Percentiles rank a stretch among this genome's conserved stretches.
Evolutionary conservation across 2,797 vertebrate species (phyloP).

Genomic region (Sebastes trivittatus): DNA sequence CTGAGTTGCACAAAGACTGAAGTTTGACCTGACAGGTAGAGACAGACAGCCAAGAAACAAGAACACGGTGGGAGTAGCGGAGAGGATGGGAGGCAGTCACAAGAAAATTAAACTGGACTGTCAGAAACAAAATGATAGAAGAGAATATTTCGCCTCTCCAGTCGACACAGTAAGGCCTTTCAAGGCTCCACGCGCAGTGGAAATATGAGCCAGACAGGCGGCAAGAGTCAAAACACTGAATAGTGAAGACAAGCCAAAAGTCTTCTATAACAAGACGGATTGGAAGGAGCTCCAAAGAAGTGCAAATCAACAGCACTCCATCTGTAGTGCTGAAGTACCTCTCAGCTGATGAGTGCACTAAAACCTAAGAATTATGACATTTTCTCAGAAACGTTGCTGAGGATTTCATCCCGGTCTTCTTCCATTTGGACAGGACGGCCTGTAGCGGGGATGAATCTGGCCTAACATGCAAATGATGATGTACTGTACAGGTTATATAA

Average conservation of each 20-base stretch:
- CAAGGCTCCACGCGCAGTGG: not conserved
- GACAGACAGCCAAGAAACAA: not conserved
- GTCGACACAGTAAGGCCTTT: not conserved
- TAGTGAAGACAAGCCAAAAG: conserved; percentile 24
- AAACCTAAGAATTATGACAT: conserved; percentile 40
- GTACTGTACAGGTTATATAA: conserved; percentile 6
- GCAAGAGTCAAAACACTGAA: conserved; percentile 20
- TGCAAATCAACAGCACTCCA: conserved; percentile 42
- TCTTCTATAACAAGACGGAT: conserved; percentile 28
- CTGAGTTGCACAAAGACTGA: not conserved
- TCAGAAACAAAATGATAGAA: conserved; percentile 4
- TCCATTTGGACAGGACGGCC: not conserved
- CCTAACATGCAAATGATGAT: not conserved
- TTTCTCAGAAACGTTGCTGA: conserved; percentile 4
- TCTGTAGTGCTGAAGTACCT: conserved; percentile 24
- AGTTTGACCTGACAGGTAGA: not conserved
- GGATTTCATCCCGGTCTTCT: conserved; percentile 4
- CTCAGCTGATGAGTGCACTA: conserved; percentile 42
- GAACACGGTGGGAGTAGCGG: not conserved
- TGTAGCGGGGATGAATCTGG: not conserved
- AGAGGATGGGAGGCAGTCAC: conserved; percentile 1
- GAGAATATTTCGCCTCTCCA: conserved; percentile 17
- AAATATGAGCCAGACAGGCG: conserved; percentile 9
- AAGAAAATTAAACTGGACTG: conserved; percentile 5
- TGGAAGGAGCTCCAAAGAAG: conserved; percentile 10